A percentile compares a stretch with the other conserved stretches of the same genome.
phyloP scores from a whole-genome alignment of 2,888 invertebrate species.

The Glaucopsyche alexis region DNA sequence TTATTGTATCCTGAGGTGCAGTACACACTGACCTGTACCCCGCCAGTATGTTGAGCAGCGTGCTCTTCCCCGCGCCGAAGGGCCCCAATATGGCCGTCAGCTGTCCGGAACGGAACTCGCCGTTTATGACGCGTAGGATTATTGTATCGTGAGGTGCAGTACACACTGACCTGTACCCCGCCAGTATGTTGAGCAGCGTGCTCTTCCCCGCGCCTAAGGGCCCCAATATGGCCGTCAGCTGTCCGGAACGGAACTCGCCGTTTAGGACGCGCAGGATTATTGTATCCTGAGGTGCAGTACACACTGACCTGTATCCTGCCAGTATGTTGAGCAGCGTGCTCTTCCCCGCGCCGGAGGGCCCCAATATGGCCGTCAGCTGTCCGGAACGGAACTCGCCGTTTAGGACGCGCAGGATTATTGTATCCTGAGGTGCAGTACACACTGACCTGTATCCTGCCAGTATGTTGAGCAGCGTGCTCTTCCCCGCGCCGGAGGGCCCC shows the following conservation, averaged over 20 bases:
- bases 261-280: too few relatives aligned
- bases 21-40: constrained; percentile 61
- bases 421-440: constrained; percentile 49
- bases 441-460: constrained; percentile 94
- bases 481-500: constrained; percentile 96
- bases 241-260: constrained; percentile 83
- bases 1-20: too few relatives aligned
- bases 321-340: constrained; percentile 93
- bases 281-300: too few relatives aligned
- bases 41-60: constrained; percentile 92
- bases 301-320: constrained; percentile 92
- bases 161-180: constrained; percentile 91
- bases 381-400: constrained; percentile 85
- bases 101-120: constrained; percentile 85
- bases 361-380: constrained; percentile 93
- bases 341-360: constrained; percentile 96
- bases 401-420: too few relatives aligned
- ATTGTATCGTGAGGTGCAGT: constrained; percentile 55
- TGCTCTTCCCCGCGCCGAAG: constrained; percentile 95
- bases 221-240: constrained; percentile 94
- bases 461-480: constrained; percentile 93
- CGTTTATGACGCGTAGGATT: constrained; percentile 59
- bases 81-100: constrained; percentile 96
- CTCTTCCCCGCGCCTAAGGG: constrained; percentile 97
- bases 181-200: constrained; percentile 91